These are phyloP conservation scores for Indicator maculatus DNA, from an alignment of 2,113 vertebrate species.

Conservation along the genomic window DNA sequence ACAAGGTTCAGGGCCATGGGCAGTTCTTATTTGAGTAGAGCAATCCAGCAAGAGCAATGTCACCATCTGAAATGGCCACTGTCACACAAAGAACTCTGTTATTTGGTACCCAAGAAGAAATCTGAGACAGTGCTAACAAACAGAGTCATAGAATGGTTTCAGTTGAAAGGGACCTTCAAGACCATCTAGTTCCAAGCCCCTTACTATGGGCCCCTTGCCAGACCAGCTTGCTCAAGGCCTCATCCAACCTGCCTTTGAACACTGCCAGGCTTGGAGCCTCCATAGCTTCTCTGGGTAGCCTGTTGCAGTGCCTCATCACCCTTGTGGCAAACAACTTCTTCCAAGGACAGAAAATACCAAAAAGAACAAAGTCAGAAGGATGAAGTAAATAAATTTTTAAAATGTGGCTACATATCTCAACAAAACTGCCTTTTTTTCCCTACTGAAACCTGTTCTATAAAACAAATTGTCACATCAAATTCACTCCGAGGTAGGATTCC, in stretches of 20 bases:
- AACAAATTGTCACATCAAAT: background rate
- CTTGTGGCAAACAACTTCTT: no score
- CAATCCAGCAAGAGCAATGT: background rate
- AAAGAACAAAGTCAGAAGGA: background rate
- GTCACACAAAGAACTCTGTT: background rate
- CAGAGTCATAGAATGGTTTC: no score
- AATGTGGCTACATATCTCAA: background rate
- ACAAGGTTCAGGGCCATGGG: fast-evolving
- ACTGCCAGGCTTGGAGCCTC: no score
- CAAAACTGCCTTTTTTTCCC: background rate
- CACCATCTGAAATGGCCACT: background rate
- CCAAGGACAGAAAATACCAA: background rate
- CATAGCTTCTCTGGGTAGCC: no score
- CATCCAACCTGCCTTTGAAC: no score
- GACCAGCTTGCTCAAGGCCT: no score
- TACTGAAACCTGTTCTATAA: background rate
- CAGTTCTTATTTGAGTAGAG: background rate
- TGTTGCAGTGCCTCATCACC: no score
- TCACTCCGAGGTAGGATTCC: background rate
- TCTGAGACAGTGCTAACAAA: background rate
- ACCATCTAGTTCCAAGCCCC: no score
- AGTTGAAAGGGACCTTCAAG: no score
- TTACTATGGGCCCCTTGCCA: no score
- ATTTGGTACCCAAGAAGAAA: background rate
- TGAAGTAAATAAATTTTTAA: background rate